Base-by-base conservation (phyloP, 2,888 invertebrate species). In the Mylabris sibirica region DNA sequence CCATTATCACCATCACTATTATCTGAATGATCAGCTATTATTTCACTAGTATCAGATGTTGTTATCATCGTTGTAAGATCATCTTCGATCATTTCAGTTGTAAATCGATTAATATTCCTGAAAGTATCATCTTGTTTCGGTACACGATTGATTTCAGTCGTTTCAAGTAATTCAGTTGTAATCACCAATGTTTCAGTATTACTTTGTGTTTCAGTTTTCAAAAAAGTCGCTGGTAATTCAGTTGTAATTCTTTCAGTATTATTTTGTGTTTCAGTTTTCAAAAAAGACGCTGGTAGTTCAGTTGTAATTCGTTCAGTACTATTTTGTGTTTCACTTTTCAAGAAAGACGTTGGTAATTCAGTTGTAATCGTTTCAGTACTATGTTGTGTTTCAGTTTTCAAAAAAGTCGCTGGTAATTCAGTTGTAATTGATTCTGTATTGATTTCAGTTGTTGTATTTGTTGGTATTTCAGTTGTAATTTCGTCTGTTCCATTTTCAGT, bases 1-100 rank as follows among this genome's bases (percentile, higher is more conserved):
- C 92, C 92, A 0, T 90, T 88, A 59, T 89, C 88, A 3, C 87
- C 86, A 81, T 84, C 77, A 8, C 74, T 73, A 8, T 74, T 73
- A 41, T 70, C 66, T 77, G 84, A 70, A 72, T 30, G 30, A 30
- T 83, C 30, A 79, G 83, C 30, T 82, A 84, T 35, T 81, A 83
- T 77, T 38, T 72, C 64, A 34, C 76, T 77, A 22, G 75, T 74
- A 83, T 73, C 76, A 61, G 86, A 65, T 84, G 88, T 5, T 84
- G 86, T 30, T 30, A 59, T 34, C 62, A 63, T 65, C 65, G 57
- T 65, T 65, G 57, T 59, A 62, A 38, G 8, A n/a, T n/a, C 69
- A 60, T 68, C 68, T 35, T 64, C 61, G 20, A 34, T 60, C 49
- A 60, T 44, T 57, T 63, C 63, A 63, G 59, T 59, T 49, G 44